Percentiles rank a stretch among this genome's conserved stretches.
These are phyloP conservation scores for Xiphophorus birchmanni DNA, from an alignment of 2,797 vertebrate species.

Conservation along the genomic window DNA sequence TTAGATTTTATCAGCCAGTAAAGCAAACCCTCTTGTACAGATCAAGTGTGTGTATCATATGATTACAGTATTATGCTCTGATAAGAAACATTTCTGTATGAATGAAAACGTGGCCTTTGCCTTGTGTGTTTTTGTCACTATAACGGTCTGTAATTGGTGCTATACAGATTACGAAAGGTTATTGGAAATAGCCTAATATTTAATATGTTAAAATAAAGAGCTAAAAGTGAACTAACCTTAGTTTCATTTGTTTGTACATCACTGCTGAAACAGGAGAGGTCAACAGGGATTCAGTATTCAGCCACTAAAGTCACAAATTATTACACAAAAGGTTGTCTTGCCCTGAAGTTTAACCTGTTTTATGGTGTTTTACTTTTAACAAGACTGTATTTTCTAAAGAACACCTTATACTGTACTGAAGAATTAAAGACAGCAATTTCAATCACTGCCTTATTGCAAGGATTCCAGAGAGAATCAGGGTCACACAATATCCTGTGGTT, in stretches of 20 bases:
- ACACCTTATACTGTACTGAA: neutral
- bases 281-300: neutral
- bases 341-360: neutral
- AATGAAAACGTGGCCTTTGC: slow-evolving; percentile 62
- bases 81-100: slow-evolving; percentile 63
- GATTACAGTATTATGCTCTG: slow-evolving; percentile 60
- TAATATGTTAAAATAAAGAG: neutral
- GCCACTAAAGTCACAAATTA: neutral
- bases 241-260: neutral
- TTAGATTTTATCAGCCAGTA: slow-evolving; percentile 76
- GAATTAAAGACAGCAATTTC: neutral
- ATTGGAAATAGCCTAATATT: neutral
- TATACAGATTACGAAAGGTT: neutral
- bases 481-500: neutral
- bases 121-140: slow-evolving; percentile 38
- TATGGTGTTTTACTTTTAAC: neutral
- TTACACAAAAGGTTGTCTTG: neutral
- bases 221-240: neutral
- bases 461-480: neutral
- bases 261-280: neutral
- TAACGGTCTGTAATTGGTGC: slow-evolving; percentile 16
- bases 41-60: slow-evolving; percentile 65
- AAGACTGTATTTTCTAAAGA: neutral
- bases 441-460: neutral
- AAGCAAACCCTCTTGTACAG: slow-evolving; percentile 53